phyloP scores from a whole-genome alignment of 2,797 vertebrate species.

The Neomorphus geoffroyi region DNA sequence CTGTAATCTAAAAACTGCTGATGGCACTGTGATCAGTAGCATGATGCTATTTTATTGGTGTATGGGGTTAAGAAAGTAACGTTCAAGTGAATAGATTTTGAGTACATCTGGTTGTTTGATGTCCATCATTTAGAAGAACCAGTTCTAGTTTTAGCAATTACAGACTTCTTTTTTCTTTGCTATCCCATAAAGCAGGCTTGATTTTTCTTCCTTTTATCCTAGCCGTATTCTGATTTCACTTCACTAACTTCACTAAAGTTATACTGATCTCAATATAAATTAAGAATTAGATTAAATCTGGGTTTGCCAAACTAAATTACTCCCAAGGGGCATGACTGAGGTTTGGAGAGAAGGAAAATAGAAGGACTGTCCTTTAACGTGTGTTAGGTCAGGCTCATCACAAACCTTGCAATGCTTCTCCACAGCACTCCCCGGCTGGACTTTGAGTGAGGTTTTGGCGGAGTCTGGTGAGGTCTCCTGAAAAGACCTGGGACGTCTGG shows the following conservation, averaged over 20 bases:
- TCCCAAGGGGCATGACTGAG: not conserved
- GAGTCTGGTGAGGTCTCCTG: not conserved
- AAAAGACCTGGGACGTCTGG: not conserved
- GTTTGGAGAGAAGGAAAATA: not conserved
- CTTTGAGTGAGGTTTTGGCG: not conserved
- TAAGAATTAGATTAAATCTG: not conserved
- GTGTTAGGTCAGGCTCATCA: not conserved
- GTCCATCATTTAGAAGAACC: not conserved
- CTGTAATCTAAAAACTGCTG: conserved; percentile 1
- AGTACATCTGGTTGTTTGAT: conserved; percentile 16
- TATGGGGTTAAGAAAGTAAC: not conserved
- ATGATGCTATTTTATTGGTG: conserved; percentile 19
- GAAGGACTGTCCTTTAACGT: not conserved
- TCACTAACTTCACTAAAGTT: not conserved
- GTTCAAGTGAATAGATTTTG: conserved; percentile 1
- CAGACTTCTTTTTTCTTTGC: not conserved
- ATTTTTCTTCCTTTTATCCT: conserved; percentile 18
- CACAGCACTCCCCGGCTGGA: not conserved
- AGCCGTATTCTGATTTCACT: not conserved
- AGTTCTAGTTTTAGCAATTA: not conserved
- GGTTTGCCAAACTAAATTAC: conserved; percentile 13
- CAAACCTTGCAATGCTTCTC: not conserved
- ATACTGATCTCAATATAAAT: not conserved
- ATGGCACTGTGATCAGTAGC: conserved; percentile 3
- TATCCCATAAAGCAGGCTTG: not conserved